Percentiles rank a stretch among this genome's conserved stretches.
Evolutionary conservation across 2,113 vertebrate genomes (phyloP).

Genomic region (Callipepla californica): DNA sequence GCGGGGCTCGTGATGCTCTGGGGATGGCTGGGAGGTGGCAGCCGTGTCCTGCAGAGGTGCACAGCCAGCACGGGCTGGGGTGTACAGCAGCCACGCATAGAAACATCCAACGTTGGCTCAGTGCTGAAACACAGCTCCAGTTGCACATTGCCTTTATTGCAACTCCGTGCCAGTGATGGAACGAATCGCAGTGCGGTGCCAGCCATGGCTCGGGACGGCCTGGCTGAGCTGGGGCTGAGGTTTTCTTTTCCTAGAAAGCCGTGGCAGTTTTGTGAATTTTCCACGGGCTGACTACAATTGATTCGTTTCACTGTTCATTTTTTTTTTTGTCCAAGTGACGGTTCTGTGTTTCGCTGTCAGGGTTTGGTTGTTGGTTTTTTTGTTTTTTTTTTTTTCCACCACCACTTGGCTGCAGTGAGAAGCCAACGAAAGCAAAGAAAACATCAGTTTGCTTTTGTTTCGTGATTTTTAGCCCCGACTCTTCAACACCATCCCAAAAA

Average conservation of each 20-base stretch:
- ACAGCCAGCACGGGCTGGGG: no score
- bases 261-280: conserved; percentile 14
- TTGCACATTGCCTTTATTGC: neutral
- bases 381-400: conserved; percentile 6
- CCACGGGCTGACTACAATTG: neutral
- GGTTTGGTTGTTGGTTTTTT: neutral
- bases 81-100: neutral
- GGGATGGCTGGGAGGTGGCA: neutral
- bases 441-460: neutral
- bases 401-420: neutral
- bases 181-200: neutral
- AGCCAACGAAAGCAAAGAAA: neutral
- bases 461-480: neutral
- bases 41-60: neutral
- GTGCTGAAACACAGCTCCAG: neutral
- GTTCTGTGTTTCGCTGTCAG: neutral
- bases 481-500: neutral
- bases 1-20: neutral
- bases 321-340: neutral
- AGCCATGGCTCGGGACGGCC: neutral
- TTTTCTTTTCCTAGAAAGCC: conserved; percentile 45
- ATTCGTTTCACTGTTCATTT: neutral
- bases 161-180: neutral
- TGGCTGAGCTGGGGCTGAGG: neutral
- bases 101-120: neutral